phyloP scores from a whole-genome alignment of 1,140 invertebrate species.

The Mycetomoellerius zeteki region DNA sequence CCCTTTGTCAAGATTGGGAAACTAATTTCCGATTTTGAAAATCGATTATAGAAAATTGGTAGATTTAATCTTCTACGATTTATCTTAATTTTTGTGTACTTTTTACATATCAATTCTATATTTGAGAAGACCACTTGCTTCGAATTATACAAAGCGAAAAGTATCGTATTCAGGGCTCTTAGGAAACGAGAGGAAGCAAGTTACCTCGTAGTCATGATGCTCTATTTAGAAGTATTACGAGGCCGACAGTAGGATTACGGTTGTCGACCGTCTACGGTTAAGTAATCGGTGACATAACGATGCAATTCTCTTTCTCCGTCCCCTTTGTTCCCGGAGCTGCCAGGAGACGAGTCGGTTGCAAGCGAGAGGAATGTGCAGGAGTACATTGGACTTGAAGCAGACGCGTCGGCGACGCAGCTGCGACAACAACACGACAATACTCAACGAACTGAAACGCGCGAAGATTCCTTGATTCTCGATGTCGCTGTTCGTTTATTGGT shows the following conservation, averaged over 20 bases:
- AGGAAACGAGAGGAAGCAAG: not conserved
- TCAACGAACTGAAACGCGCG: conserved; percentile 55
- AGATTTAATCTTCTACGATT: not conserved
- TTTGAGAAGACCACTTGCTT: not conserved
- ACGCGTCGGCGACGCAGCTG: conserved; percentile 38
- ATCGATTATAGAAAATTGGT: not conserved
- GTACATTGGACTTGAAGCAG: conserved; percentile 50
- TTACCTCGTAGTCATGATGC: not conserved
- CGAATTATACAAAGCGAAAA: too few species aligned
- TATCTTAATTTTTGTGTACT: not conserved
- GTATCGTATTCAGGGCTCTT: not conserved
- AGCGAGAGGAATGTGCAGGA: not conserved
- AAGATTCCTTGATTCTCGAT: conserved; percentile 52
- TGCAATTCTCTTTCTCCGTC: conserved; percentile 69
- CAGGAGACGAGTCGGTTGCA: not conserved
- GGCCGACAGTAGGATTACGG: conserved; percentile 51
- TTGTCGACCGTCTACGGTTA: conserved; percentile 65
- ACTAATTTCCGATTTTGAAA: conserved; percentile 2
- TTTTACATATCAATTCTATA: not conserved
- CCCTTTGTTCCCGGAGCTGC: conserved; percentile 25
- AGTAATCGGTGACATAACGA: conserved; percentile 74
- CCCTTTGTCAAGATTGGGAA: not conserved
- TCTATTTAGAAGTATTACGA: conserved; percentile 71
- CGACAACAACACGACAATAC: conserved; percentile 53
- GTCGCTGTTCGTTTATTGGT: conserved; percentile 23